phyloP scores from a whole-genome alignment of 2,888 invertebrate genomes.

The Pheosia gnoma region DNA sequence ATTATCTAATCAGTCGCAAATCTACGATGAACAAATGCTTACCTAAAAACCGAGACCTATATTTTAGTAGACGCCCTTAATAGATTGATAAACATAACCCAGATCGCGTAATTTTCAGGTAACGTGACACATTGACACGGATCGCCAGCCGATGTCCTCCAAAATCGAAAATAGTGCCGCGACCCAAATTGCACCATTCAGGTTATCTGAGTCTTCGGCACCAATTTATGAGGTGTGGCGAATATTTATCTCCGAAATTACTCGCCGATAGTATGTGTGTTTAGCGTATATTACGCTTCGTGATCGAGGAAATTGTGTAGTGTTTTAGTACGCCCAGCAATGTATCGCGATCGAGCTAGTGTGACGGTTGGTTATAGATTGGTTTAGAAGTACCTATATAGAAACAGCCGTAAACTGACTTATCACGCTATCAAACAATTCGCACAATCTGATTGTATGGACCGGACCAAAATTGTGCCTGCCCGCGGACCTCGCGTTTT shows the following conservation, averaged over 20 bases:
- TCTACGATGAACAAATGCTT: conserved; percentile 11
- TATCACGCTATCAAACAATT: too few relatives aligned
- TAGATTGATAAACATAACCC: conserved; percentile 42
- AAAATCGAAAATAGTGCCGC: conserved; percentile 52
- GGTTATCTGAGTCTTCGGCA: conserved; percentile 62
- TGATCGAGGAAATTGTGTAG: conserved; percentile 17
- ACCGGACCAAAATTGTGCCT: too few relatives aligned
- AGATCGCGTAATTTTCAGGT: conserved; percentile 34
- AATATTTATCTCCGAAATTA: conserved; percentile 30
- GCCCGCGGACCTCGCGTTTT: too few relatives aligned
- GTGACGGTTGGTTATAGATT: too few relatives aligned
- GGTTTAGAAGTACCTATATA: conserved; percentile 22
- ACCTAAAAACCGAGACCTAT: conserved; percentile 42
- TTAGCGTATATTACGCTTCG: conserved; percentile 38
- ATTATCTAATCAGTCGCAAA: conserved; percentile 10
- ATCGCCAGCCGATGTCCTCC: conserved; percentile 51
- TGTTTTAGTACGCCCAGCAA: conserved; percentile 37
- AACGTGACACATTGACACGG: conserved; percentile 55
- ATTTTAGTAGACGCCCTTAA: conserved; percentile 43
- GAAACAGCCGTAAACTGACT: too few relatives aligned
- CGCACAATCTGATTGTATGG: too few relatives aligned
- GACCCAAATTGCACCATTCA: conserved; percentile 67
- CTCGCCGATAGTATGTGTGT: conserved; percentile 16
- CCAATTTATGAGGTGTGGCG: conserved; percentile 48
- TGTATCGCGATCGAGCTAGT: conserved; percentile 44